Base-by-base conservation (phyloP, 2,888 invertebrate genomes). In the Papilio elwesi region DNA sequence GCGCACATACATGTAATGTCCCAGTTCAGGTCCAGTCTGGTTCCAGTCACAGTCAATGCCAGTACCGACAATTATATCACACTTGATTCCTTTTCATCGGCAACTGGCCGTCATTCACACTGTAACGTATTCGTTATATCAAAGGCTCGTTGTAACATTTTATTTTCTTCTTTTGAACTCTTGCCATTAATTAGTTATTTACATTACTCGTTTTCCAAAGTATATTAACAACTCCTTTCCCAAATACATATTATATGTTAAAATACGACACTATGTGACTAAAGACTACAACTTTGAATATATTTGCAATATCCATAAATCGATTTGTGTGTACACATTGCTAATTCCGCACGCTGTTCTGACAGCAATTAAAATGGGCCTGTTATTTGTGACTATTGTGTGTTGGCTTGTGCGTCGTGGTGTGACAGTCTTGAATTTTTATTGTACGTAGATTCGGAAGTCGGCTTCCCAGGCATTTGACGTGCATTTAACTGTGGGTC, bases 51-150 rank as follows among this genome's bases (percentile, higher is more conserved):
- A 36, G 57, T 57, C 57, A 4, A 26, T 26, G 26, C 13, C 7
- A 36, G 13, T 36, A 43, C 47, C 63, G 74, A 76, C 81, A 79
- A 82, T 83, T 43, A 43, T 81, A 77, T 69, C 75, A 76, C 75
- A 81, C 76, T 78, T 83, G 78, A 83, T 83, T 82, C 81, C 80
- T 79, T 82, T 83, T 82, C 82, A 83, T 82, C 77, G 81, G 69
- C 78, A 82, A 79, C 81, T 79, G 75, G 77, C 74, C 71, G 13
- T 4, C 70, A 9, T 7, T 82, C 43, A 81, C 81, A 85, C 81
- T 76, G 81, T 16, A 59, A 16, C 15, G 9, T 15, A 13, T 26
- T 36, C 16, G 36, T 15, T 36, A 57, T 4, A 26, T 15, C 6
- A 36, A 57, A 26, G 26, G 26, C 26, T 26, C 26, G 26, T 26